Conservation (phyloP, 2,797 vertebrate species). For the Anguilla megastoma region DNA sequence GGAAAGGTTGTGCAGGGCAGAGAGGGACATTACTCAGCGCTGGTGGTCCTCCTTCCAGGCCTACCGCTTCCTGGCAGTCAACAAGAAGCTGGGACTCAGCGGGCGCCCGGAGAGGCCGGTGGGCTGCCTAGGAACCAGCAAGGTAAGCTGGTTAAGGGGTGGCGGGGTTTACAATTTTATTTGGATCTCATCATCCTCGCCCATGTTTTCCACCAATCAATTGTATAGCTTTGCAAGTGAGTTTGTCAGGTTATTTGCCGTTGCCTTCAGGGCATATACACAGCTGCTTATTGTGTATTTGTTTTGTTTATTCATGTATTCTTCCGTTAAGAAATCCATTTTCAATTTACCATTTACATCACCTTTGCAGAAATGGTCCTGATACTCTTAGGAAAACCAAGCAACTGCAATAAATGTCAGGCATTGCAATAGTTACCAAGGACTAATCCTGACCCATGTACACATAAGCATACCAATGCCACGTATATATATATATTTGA, state of each 20-base stretch:
- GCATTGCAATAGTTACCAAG: not conserved
- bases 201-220: not conserved
- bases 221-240: not conserved
- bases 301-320: slow-evolving; percentile 6
- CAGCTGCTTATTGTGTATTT: not conserved
- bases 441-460: not conserved
- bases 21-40: not conserved
- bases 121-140: slow-evolving; percentile 96
- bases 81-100: slow-evolving; percentile 89
- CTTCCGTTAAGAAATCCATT: not conserved
- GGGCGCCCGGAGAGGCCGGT: slow-evolving; percentile 93
- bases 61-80: slow-evolving; percentile 90
- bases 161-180: not conserved
- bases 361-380: not conserved
- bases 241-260: not conserved
- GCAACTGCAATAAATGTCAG: not conserved
- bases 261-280: not conserved
- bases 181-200: not conserved
- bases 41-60: slow-evolving; percentile 72
- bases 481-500: not conserved
- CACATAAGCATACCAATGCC: not conserved
- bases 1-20: not conserved
- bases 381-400: not conserved
- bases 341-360: not conserved
- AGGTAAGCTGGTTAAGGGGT: slow-evolving; percentile 68